These are phyloP conservation scores for Neotragus pygmaeus DNA, from an alignment of 2,113 vertebrate species.

Conservation along the genomic window DNA sequence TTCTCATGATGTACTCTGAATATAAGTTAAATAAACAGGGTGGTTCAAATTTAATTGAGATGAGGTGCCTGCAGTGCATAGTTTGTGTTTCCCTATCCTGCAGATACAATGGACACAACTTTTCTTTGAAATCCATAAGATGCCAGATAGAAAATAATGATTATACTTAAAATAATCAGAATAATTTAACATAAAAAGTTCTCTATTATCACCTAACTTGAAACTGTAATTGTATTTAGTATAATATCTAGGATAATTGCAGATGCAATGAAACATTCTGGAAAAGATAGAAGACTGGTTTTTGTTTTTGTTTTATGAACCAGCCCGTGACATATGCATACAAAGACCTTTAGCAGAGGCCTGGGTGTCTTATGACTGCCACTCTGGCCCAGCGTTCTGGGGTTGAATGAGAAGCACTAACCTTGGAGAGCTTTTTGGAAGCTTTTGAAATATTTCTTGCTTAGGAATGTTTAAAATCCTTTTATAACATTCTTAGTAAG, in stretches of 20 bases:
- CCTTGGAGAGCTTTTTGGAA: neutral
- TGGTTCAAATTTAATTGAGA: neutral
- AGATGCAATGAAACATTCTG: neutral
- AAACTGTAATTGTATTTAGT: neutral
- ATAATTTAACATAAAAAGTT: neutral
- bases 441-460: conserved; percentile 16
- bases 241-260: neutral
- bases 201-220: neutral
- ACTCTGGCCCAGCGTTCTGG: neutral
- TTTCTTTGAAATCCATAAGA: neutral
- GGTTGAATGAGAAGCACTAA: neutral
- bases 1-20: too few species aligned
- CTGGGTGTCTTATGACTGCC: neutral
- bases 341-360: neutral
- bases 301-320: neutral
- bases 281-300: neutral
- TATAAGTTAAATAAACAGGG: too few species aligned
- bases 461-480: conserved; percentile 25
- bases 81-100: neutral
- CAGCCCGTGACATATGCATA: neutral
- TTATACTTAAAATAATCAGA: conserved; percentile 5
- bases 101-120: neutral
- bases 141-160: neutral
- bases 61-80: fast-evolving
- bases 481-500: neutral